Base-by-base conservation (phyloP, 92 coral and sea anemone species). In the Anthopleura xanthogrammica region DNA sequence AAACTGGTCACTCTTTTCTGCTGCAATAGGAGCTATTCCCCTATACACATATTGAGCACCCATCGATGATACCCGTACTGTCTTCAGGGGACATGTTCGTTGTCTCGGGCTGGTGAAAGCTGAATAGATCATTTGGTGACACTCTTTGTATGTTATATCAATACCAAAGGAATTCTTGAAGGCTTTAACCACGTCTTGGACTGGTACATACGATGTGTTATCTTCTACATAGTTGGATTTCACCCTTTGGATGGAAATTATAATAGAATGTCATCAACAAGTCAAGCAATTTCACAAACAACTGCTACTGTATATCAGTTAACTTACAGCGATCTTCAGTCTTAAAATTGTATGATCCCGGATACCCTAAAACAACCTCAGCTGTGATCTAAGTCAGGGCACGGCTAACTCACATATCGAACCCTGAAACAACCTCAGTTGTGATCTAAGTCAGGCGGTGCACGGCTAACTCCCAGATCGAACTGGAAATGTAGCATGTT, bases 141-240 rank as follows among this genome's bases (percentile, higher is more conserved):
- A 91, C 41, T 95, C 95, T 88, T 95, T 95, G 82, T 95, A 95
- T 36, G 91, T 93, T 41, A 95, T 90, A 88, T 95, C 95, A 13
- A 86, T 85, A 75, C 91, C 89, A 72, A 83, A 94, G 41, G 90
- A 90, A 52, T 79, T 82, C 74, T 85, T 94, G 79, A 95, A 92
- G 16, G 94, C 89, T 75, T 94, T 90, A 39, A 94, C 96, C 5
- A 95, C 94, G 41, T 90, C 95, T 81, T 95, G 95, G 0, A 95
- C 98, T 17, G 95, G 98, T 10, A 95, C 93, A 23, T 91, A 93
- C 3, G 98, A 90, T 7, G 89, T 39, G 78, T 82, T 83, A 79
- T 95, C 95, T 75, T 91, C 91, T 79, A 86, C 83, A 75, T 93
- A 95, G 16, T 88, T 88, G 41, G 93, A 82, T 76, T 90, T 79